Evolutionary conservation across 1,140 invertebrate genomes (phyloP).

Genomic region (Cryptotermes secundus): DNA sequence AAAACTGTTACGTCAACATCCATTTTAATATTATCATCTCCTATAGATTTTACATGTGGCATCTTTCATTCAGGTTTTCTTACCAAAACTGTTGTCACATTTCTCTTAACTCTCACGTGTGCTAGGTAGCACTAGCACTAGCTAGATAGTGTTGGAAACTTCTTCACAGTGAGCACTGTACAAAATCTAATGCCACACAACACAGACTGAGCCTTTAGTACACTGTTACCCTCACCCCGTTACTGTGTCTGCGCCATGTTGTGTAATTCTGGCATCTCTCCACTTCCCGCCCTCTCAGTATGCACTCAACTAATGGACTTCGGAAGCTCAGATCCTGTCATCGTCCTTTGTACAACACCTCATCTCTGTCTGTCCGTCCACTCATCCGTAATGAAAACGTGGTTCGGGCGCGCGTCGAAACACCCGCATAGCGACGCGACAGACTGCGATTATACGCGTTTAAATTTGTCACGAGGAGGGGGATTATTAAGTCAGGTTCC

Average conservation of each 20-base stretch:
- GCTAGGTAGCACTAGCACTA: too few species aligned
- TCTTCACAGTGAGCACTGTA: too few species aligned
- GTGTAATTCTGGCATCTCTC: too few species aligned
- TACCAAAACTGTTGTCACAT: too few species aligned
- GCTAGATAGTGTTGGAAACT: too few species aligned
- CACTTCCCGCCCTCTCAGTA: too few species aligned
- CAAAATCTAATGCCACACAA: too few species aligned
- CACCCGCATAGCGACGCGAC: background rate
- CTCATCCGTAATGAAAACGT: background rate
- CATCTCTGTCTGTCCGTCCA: background rate
- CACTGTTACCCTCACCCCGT: background rate
- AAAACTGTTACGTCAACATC: too few species aligned
- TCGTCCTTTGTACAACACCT: background rate
- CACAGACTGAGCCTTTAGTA: background rate
- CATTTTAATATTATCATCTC: too few species aligned
- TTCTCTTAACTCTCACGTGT: too few species aligned
- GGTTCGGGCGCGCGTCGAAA: background rate
- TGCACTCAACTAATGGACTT: background rate
- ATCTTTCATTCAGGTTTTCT: too few species aligned
- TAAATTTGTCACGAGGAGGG: background rate
- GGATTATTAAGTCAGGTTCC: background rate
- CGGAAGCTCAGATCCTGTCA: constrained; percentile 29
- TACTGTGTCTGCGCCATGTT: background rate
- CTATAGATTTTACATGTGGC: too few species aligned
- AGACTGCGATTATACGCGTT: background rate